Percentiles rank a stretch among this genome's conserved stretches.
phyloP scores from a whole-genome alignment of 1,140 invertebrate genomes.

The Planococcus citri region DNA sequence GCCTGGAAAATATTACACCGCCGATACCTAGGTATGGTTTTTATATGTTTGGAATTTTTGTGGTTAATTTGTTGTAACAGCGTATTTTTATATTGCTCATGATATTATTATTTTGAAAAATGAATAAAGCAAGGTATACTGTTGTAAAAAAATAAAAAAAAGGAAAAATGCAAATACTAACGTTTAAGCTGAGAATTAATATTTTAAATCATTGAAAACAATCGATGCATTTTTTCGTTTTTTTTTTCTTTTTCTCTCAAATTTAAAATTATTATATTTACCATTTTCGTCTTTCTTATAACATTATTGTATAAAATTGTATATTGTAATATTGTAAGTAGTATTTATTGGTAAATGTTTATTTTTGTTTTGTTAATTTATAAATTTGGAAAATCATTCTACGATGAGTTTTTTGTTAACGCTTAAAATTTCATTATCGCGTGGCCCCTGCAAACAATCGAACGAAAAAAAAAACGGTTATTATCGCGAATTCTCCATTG shows the following conservation, averaged over 20 bases:
- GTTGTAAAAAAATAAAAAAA: no score
- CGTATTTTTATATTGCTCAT: not conserved
- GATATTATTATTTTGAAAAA: no score
- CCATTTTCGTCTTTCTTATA: constrained; percentile 7
- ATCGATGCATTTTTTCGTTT: not conserved
- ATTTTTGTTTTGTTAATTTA: not conserved
- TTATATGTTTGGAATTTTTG: no score
- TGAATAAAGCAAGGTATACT: no score
- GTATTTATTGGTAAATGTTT: constrained; percentile 8
- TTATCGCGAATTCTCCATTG: not conserved
- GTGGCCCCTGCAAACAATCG: no score
- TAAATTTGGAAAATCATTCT: not conserved
- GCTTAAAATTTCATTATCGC: not conserved
- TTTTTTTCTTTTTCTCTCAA: not conserved
- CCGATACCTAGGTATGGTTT: no score
- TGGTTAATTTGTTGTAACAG: no score
- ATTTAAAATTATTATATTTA: not conserved
- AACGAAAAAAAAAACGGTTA: not conserved
- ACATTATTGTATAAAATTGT: constrained; percentile 3
- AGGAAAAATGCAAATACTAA: not conserved
- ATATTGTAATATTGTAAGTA: not conserved
- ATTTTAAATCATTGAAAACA: not conserved
- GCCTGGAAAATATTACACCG: no score
- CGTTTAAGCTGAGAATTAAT: not conserved
- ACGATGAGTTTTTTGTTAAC: not conserved